Conservation (phyloP, 2,797 vertebrate species). For the Protonibea diacanthus region DNA sequence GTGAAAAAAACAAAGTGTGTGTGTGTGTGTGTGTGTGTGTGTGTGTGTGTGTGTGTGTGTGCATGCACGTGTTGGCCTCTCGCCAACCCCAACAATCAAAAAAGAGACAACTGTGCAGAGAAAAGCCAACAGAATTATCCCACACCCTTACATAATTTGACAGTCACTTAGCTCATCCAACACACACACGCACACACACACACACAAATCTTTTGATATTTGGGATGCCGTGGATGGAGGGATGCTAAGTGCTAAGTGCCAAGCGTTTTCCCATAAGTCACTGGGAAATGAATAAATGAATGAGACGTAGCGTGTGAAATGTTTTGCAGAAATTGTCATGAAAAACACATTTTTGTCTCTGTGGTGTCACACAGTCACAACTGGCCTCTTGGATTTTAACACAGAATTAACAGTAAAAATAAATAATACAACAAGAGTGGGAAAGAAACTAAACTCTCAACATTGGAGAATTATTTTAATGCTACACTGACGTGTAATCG, state of each 20-base stretch:
- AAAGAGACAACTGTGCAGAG: constrained; percentile 64
- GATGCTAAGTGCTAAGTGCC: constrained; percentile 63
- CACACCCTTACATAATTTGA: constrained; percentile 78
- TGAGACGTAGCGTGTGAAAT: constrained; percentile 42
- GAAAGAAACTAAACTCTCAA: constrained; percentile 2
- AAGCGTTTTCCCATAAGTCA: constrained; percentile 70
- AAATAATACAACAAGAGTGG: neutral
- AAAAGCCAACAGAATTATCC: constrained; percentile 71
- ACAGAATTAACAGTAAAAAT: constrained; percentile 32
- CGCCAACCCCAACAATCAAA: constrained; percentile 67
- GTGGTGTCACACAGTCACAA: constrained; percentile 44
- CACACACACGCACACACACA: constrained; percentile 8
- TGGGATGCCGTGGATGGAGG: constrained; percentile 57
- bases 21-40: neutral
- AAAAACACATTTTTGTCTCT: constrained; percentile 56
- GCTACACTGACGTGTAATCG: too few species aligned
- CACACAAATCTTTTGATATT: constrained; percentile 58
- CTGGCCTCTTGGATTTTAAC: constrained; percentile 42
- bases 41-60: constrained; percentile 6
- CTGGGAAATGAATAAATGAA: constrained; percentile 71
- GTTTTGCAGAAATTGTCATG: constrained; percentile 41
- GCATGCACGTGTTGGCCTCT: constrained; percentile 43
- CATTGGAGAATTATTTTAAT: too few species aligned
- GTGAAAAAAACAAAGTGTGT: constrained; percentile 3
- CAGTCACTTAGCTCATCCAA: constrained; percentile 75